phyloP scores from a whole-genome alignment of 2,113 vertebrate genomes.

The Caracal caracal region DNA sequence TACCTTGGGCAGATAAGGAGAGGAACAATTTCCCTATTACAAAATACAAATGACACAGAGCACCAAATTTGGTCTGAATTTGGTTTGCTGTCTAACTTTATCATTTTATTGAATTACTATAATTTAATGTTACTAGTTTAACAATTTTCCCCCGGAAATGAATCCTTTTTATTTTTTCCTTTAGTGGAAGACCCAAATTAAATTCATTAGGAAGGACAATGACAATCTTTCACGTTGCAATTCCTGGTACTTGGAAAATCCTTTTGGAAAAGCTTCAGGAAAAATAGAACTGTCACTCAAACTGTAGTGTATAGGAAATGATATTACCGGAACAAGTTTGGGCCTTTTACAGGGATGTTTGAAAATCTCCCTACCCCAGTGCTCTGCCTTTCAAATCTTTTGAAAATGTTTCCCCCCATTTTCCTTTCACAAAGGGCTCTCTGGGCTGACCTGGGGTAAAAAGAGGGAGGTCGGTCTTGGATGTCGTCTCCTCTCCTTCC shows the following conservation, averaged over 20 bases:
- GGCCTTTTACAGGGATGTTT: neutral
- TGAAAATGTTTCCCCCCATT: neutral
- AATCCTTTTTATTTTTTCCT: conserved; percentile 59
- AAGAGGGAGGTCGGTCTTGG: too few relatives aligned
- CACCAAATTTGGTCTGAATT: conserved; percentile 27
- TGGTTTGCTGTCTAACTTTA: conserved; percentile 59
- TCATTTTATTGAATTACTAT: conserved; percentile 75
- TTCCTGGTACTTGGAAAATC: conserved; percentile 57
- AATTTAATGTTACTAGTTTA: conserved; percentile 72
- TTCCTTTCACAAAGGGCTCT: neutral
- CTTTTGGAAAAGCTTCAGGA: conserved; percentile 56
- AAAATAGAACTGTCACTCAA: neutral
- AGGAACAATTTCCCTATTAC: conserved; percentile 2
- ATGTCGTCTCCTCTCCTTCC: neutral
- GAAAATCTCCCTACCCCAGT: neutral
- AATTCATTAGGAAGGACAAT: conserved; percentile 72
- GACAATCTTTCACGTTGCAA: conserved; percentile 60
- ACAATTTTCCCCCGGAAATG: conserved; percentile 52
- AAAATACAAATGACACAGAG: conserved; percentile 12
- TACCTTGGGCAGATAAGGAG: conserved; percentile 26
- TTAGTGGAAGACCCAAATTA: conserved; percentile 56
- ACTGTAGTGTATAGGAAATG: conserved; percentile 10
- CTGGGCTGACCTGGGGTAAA: neutral
- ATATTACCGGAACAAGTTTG: neutral
- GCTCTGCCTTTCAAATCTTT: neutral